Evolutionary conservation across 2,888 invertebrate species (phyloP).

Genomic region (Fragum fragum): DNA sequence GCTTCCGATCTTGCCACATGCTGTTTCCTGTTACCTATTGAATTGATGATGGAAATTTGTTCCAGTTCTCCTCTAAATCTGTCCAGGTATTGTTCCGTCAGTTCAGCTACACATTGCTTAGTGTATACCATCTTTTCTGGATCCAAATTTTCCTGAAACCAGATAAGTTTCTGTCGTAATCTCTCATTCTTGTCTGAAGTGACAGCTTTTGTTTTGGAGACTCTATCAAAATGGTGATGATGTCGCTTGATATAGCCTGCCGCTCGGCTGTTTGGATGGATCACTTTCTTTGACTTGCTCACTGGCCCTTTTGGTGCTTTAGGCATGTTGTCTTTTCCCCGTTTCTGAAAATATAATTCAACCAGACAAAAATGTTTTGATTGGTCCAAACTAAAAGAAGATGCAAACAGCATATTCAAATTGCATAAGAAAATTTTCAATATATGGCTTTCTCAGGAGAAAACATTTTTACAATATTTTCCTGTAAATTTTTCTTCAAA

Average conservation of each 20-base stretch:
- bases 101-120: slow-evolving; percentile 88
- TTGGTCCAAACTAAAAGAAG: no score
- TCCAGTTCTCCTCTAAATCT: slow-evolving; percentile 93
- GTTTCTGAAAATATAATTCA: no score
- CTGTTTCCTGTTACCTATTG: slow-evolving; percentile 92
- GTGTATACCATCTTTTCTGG: slow-evolving; percentile 89
- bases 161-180: slow-evolving; percentile 91
- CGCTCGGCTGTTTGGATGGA: slow-evolving; percentile 95
- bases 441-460: no score
- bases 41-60: slow-evolving; percentile 93
- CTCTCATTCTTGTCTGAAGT: slow-evolving; percentile 71
- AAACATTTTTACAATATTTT: no score
- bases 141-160: slow-evolving; percentile 91
- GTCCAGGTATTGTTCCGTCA: slow-evolving; percentile 87
- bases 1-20: slow-evolving; percentile 94
- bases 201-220: slow-evolving; percentile 67
- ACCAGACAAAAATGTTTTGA: no score
- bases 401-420: no score
- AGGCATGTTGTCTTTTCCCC: slow-evolving; percentile 70
- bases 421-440: no score
- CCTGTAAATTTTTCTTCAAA: no score
- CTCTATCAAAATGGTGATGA: slow-evolving; percentile 89
- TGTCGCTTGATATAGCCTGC: slow-evolving; percentile 92
- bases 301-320: slow-evolving; percentile 79
- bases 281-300: slow-evolving; percentile 73